These are phyloP conservation scores for Epicampocera succincta DNA, from an alignment of 2,888 invertebrate genomes.

Conservation along the genomic window DNA sequence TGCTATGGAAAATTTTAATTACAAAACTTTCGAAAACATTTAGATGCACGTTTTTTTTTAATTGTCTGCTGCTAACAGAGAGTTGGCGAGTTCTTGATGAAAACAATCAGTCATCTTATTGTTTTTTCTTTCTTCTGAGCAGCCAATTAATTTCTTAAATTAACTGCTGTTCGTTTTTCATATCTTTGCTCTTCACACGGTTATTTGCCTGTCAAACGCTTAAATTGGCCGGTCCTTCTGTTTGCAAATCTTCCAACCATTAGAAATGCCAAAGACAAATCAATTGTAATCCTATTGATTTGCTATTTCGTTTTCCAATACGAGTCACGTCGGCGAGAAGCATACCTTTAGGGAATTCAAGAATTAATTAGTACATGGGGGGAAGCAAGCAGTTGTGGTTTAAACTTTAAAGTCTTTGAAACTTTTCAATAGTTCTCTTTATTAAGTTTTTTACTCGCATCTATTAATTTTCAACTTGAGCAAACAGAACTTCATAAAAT, in stretches of 20 bases:
- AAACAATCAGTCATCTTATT: not conserved
- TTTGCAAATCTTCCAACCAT: constrained; percentile 11
- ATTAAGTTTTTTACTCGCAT: no score
- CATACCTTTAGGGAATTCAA: constrained; percentile 5
- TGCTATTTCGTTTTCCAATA: constrained; percentile 8
- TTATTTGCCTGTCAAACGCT: constrained; percentile 31
- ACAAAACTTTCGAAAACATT: no score
- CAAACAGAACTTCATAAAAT: no score
- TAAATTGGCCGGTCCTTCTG: constrained; percentile 37
- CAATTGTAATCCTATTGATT: constrained; percentile 43
- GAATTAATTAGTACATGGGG: not conserved
- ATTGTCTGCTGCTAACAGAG: not conserved
- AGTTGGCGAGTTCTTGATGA: not conserved
- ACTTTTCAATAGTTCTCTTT: no score
- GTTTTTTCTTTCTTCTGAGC: not conserved
- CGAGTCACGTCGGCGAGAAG: constrained; percentile 9
- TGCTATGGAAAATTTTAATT: no score
- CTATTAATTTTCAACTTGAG: no score
- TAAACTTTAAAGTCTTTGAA: no score
- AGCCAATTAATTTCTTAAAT: constrained; percentile 28
- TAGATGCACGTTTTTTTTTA: not conserved
- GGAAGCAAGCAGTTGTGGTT: no score
- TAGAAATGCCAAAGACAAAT: constrained; percentile 35
- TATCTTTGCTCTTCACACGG: not conserved
- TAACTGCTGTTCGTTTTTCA: constrained; percentile 28